These are phyloP conservation scores for Drosophila equinoxialis DNA, from an alignment of 1,140 invertebrate genomes.

Conservation along the genomic window DNA sequence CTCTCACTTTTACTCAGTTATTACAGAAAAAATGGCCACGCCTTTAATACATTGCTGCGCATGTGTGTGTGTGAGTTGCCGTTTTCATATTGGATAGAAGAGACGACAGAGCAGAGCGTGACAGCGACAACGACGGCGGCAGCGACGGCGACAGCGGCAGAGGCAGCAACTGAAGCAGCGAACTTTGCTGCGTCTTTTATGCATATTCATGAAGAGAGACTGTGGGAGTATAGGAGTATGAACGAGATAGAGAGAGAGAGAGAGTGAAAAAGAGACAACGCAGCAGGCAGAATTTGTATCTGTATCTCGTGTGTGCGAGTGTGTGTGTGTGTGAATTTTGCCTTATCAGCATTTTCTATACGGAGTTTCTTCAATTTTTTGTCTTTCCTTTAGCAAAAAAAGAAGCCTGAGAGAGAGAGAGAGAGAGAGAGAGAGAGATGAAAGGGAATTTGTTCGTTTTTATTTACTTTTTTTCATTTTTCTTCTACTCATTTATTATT, in stretches of 20 bases:
- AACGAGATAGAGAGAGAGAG: slow-evolving; percentile 17
- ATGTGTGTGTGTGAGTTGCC: slow-evolving; percentile 47
- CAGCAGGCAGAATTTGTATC: slow-evolving; percentile 8
- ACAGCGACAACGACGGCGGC: background rate
- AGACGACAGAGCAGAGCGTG: background rate
- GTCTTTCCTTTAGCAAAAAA: slow-evolving; percentile 21
- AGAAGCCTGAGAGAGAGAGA: background rate
- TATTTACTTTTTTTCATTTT: slow-evolving; percentile 28
- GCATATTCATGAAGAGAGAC: slow-evolving; percentile 73
- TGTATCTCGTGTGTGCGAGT: slow-evolving; percentile 34
- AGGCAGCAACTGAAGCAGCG: slow-evolving; percentile 12
- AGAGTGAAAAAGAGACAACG: slow-evolving; percentile 2
- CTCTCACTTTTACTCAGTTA: slow-evolving; percentile 21
- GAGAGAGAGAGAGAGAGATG: background rate
- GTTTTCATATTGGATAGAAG: slow-evolving; percentile 59
- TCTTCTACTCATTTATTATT: slow-evolving; percentile 61
- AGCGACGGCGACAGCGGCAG: background rate
- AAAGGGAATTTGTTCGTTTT: slow-evolving; percentile 24
- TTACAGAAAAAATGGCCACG: slow-evolving; percentile 47
- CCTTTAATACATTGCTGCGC: slow-evolving; percentile 59
- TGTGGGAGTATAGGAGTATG: slow-evolving; percentile 30
- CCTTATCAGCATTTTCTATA: slow-evolving; percentile 78
- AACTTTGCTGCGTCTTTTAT: slow-evolving; percentile 38
- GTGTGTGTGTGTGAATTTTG: slow-evolving; percentile 65
- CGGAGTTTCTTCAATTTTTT: slow-evolving; percentile 57